Evolutionary conservation across 2,888 invertebrate genomes (phyloP).

Genomic region (Cordilura impudica): DNA sequence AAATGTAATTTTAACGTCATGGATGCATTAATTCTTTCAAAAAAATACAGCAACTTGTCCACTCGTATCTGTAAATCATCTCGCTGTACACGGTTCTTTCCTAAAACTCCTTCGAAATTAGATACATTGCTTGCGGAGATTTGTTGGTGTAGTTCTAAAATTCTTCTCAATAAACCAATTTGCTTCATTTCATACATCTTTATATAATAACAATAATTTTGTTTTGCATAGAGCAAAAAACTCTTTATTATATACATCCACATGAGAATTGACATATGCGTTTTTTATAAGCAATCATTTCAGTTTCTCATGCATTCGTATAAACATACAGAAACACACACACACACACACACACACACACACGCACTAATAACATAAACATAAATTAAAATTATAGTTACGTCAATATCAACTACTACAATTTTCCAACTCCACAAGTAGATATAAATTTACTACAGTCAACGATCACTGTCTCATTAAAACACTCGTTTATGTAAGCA

Average conservation of each 20-base stretch:
- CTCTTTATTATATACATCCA: too few relatives aligned
- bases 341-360: not conserved
- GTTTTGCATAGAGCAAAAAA: not conserved
- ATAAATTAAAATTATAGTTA: not conserved
- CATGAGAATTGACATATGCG: not conserved
- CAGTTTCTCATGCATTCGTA: not conserved
- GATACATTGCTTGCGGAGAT: too few relatives aligned
- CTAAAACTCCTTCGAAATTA: too few relatives aligned
- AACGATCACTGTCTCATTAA: not conserved
- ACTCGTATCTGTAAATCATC: too few relatives aligned
- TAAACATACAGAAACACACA: not conserved
- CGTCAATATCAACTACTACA: not conserved
- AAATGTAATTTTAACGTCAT: too few relatives aligned
- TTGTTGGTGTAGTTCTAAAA: too few relatives aligned
- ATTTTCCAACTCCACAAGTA: not conserved
- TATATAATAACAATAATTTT: not conserved
- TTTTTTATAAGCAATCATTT: not conserved
- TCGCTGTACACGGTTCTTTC: too few relatives aligned
- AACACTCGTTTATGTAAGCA: not conserved
- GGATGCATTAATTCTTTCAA: too few relatives aligned
- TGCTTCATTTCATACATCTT: too few relatives aligned
- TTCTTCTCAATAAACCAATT: too few relatives aligned
- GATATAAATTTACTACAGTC: not conserved
- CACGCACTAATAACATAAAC: not conserved
- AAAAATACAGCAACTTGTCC: too few relatives aligned